A percentile compares a stretch with the other conserved stretches of the same genome.
These are phyloP conservation scores for Conchocele bisecta DNA, from an alignment of 2,888 invertebrate species.

Conservation along the genomic window DNA sequence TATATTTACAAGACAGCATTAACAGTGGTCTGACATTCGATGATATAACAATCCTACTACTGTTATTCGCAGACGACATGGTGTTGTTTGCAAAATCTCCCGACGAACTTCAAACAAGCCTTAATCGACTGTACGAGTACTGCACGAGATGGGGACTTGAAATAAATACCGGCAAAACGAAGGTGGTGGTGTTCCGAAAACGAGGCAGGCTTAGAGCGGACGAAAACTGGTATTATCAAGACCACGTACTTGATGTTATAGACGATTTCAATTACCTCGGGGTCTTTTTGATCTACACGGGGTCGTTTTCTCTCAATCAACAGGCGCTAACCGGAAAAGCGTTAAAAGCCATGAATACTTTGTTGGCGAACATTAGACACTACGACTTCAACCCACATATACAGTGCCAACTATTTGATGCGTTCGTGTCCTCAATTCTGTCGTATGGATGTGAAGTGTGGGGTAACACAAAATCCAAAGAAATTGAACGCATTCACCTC, in stretches of 20 bases:
- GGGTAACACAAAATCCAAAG: constrained; percentile 8
- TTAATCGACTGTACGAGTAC: constrained; percentile 4
- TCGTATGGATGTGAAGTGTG: constrained; percentile 24
- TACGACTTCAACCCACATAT: neutral
- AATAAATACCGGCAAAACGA: constrained; percentile 17
- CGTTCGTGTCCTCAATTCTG: constrained; percentile 23
- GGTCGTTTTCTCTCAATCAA: constrained; percentile 2
- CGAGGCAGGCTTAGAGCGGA: neutral
- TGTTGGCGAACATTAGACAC: constrained; percentile 6
- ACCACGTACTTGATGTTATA: constrained; percentile 4
- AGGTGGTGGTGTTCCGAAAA: constrained; percentile 23
- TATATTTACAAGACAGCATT: constrained; percentile 10
- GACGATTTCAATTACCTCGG: constrained; percentile 21
- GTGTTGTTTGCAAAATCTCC: constrained; percentile 6
- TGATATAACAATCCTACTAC: constrained; percentile 17
- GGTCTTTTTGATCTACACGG: constrained; percentile 13
- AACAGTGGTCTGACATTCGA: neutral
- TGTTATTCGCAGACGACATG: constrained; percentile 45
- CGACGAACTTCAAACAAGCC: constrained; percentile 9
- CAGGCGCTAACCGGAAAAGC: constrained; percentile 12
- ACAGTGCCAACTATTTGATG: constrained; percentile 32
- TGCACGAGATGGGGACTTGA: constrained; percentile 25
- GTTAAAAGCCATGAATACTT: constrained; percentile 13
- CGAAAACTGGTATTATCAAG: constrained; percentile 22
- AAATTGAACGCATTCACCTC: constrained; percentile 25